Percentiles rank a stretch among this genome's conserved stretches.
phyloP scores from a whole-genome alignment of 2,888 invertebrate species.

The Dasypogon diadema region DNA sequence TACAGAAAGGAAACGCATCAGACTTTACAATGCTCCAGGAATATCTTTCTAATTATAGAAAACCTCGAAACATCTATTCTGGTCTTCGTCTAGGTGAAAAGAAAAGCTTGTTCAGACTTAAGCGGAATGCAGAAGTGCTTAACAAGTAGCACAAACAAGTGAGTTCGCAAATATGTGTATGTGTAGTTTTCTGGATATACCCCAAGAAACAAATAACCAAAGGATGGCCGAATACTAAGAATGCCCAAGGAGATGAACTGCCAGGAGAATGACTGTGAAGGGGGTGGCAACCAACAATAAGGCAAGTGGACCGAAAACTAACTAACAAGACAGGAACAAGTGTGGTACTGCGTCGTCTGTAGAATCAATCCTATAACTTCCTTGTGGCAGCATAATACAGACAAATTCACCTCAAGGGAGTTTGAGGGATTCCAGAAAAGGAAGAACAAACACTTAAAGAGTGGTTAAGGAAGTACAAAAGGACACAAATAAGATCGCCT shows the following conservation, averaged over 20 bases:
- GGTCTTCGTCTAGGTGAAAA: slow-evolving; percentile 25
- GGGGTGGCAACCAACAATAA: slow-evolving; percentile 51
- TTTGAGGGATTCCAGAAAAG: slow-evolving; percentile 56
- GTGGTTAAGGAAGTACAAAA: slow-evolving; percentile 57
- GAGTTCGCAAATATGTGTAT: slow-evolving; percentile 13
- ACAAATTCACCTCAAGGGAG: slow-evolving; percentile 53
- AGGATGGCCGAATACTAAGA: slow-evolving; percentile 24
- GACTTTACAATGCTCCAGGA: neutral
- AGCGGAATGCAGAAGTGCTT: slow-evolving; percentile 39
- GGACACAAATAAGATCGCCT: slow-evolving; percentile 56
- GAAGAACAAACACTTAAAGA: slow-evolving; percentile 59
- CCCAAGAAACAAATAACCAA: slow-evolving; percentile 12
- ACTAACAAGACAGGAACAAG: slow-evolving; percentile 61
- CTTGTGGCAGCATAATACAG: slow-evolving; percentile 54
- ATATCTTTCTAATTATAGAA: slow-evolving; percentile 22
- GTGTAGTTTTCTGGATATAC: neutral
- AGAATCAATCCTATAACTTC: slow-evolving; percentile 59
- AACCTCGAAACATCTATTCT: neutral
- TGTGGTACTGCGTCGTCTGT: slow-evolving; percentile 59
- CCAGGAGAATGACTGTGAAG: neutral
- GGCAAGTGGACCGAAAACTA: slow-evolving; percentile 61
- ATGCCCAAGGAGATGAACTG: slow-evolving; percentile 19
- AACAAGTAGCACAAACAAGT: slow-evolving; percentile 42
- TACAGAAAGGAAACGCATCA: neutral
- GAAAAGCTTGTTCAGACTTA: slow-evolving; percentile 7